phyloP scores from a whole-genome alignment of 2,797 vertebrate genomes.

The Pangasius larnaudii region DNA sequence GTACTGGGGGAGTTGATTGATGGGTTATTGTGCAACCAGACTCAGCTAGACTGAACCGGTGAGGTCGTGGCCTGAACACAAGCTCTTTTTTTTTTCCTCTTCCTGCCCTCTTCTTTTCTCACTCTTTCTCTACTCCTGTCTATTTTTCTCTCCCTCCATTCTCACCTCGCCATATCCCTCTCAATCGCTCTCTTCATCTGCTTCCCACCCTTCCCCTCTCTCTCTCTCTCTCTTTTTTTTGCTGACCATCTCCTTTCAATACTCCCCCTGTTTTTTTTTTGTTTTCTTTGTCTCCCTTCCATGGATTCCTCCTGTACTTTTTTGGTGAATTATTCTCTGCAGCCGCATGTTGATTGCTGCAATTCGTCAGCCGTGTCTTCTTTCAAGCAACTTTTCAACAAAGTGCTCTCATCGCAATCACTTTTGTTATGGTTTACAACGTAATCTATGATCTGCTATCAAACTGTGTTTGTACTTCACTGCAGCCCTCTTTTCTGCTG shows the following conservation, averaged over 20 bases:
- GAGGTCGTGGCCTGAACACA: conserved; percentile 71
- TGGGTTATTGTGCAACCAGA: conserved; percentile 79
- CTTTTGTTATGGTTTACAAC: conserved; percentile 60
- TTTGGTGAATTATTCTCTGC: conserved; percentile 56
- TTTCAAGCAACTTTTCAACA: conserved; percentile 58
- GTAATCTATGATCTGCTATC: conserved; percentile 61
- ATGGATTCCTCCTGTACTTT: conserved; percentile 51
- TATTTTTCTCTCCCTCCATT: conserved; percentile 59
- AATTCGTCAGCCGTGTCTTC: conserved; percentile 55
- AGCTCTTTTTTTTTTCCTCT: conserved; percentile 64
- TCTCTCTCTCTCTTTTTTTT: conserved; percentile 61
- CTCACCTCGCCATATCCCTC: conserved; percentile 62
- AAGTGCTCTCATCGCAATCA: conserved; percentile 57
- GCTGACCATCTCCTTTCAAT: conserved; percentile 41
- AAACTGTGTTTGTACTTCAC: conserved; percentile 59
- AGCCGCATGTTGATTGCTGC: conserved; percentile 55
- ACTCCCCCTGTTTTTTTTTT: conserved; percentile 6
- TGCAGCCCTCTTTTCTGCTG: conserved; percentile 51
- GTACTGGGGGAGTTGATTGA: conserved; percentile 75
- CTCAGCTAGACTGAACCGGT: conserved; percentile 76
- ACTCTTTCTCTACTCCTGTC: conserved; percentile 70
- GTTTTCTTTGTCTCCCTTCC: conserved; percentile 61
- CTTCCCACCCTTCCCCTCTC: conserved; percentile 64
- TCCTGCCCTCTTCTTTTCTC: conserved; percentile 70
- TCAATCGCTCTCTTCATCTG: conserved; percentile 53